Evolutionary conservation across 2,888 invertebrate species (phyloP).

Genomic region (Campoplex capitator): DNA sequence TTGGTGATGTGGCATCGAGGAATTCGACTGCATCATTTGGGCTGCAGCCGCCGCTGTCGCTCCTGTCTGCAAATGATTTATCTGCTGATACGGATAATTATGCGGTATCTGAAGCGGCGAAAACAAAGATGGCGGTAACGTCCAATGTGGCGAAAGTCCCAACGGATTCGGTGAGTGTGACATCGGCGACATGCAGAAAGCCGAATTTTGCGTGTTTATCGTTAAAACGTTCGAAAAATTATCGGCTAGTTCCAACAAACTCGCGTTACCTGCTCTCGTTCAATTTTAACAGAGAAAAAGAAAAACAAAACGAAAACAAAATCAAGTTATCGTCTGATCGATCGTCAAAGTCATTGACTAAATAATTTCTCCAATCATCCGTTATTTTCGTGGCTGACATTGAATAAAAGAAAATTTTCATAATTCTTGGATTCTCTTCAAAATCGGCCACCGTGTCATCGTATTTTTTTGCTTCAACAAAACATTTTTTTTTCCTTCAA

Average conservation of each 20-base stretch:
- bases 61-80: conserved; percentile 81
- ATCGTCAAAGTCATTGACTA: not conserved
- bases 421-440: too few relatives aligned
- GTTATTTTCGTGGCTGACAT: not conserved
- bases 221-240: conserved; percentile 78
- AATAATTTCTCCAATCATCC: not conserved
- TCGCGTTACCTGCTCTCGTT: conserved; percentile 71
- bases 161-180: conserved; percentile 80
- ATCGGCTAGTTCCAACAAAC: conserved; percentile 72
- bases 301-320: not conserved
- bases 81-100: conserved; percentile 77
- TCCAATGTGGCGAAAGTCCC: conserved; percentile 80
- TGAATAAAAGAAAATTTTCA: not conserved
- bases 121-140: conserved; percentile 77
- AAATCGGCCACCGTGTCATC: too few relatives aligned
- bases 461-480: not conserved
- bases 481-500: not conserved
- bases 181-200: conserved; percentile 80
- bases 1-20: conserved; percentile 73
- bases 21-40: conserved; percentile 78
- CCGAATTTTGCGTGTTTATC: conserved; percentile 79
- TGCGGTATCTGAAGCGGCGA: conserved; percentile 78
- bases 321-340: not conserved
- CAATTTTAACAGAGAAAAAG: not conserved
- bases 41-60: conserved; percentile 59